A percentile compares a stretch with the other conserved stretches of the same genome.
phyloP scores from a whole-genome alignment of 1,140 invertebrate species.

The Drosophila sp. region DNA sequence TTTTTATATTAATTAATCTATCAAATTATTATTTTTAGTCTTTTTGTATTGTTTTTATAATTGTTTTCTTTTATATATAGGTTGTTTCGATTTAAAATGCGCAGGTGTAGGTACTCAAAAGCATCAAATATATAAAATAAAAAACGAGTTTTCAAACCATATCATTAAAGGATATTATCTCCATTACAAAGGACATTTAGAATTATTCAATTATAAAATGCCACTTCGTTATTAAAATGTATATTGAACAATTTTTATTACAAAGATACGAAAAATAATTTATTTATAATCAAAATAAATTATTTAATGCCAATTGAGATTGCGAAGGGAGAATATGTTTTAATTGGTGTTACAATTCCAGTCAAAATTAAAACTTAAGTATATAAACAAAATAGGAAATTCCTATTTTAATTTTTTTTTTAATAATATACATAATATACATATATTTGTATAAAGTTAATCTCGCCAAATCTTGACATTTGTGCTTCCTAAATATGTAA shows the following conservation, averaged over 20 bases:
- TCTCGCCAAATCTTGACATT: neutral
- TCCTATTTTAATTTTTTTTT: constrained; percentile 13
- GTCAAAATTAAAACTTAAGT: constrained; percentile 13
- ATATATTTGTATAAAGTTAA: neutral
- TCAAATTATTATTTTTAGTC: constrained; percentile 3
- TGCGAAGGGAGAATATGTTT: neutral
- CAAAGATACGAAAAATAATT: constrained; percentile 5
- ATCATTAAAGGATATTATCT: constrained; percentile 17
- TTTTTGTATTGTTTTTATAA: neutral
- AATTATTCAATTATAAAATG: constrained; percentile 18
- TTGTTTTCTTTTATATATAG: neutral
- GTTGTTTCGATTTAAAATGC: constrained; percentile 20
- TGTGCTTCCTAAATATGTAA: constrained; percentile 25
- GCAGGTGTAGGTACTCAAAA: constrained; percentile 29
- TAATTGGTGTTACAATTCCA: neutral
- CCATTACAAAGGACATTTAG: constrained; percentile 19
- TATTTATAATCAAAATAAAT: constrained; percentile 4
- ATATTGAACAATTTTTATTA: constrained; percentile 14
- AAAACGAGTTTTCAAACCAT: constrained; percentile 21
- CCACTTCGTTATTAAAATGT: constrained; percentile 22
- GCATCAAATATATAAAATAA: constrained; percentile 34
- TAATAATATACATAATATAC: constrained; percentile 22
- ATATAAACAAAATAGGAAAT: neutral
- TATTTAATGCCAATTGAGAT: constrained; percentile 16
- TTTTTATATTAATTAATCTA: constrained; percentile 40